A percentile compares a stretch with the other conserved stretches of the same genome.
These are phyloP conservation scores for Platorchestia sp. DNA, from an alignment of 1,140 invertebrate species.

Conservation along the genomic window DNA sequence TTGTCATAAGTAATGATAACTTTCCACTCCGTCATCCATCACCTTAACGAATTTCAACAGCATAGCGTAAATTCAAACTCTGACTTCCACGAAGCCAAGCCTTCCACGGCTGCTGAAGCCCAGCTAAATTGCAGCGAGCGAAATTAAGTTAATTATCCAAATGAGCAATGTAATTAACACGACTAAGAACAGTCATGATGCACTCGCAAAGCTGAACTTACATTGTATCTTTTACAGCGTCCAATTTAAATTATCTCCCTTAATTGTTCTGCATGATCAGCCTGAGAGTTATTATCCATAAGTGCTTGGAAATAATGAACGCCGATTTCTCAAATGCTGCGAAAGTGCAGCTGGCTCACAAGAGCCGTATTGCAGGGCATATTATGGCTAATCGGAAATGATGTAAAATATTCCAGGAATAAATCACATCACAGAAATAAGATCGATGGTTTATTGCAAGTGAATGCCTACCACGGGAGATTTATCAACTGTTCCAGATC, in stretches of 20 bases:
- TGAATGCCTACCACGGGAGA: too few relatives aligned
- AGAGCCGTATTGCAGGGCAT: too few relatives aligned
- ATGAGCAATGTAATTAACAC: slow-evolving; percentile 16
- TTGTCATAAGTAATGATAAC: neutral
- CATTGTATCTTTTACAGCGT: neutral
- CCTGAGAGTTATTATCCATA: neutral
- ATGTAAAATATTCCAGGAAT: too few relatives aligned
- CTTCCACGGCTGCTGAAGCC: neutral
- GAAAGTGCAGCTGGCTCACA: too few relatives aligned
- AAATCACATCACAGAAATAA: too few relatives aligned
- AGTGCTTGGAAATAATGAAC: neutral
- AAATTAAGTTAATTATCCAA: slow-evolving; percentile 4
- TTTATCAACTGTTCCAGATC: too few relatives aligned
- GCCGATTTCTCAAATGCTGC: too few relatives aligned
- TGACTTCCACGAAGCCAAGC: neutral
- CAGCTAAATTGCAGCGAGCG: neutral
- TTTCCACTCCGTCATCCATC: neutral
- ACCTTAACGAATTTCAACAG: neutral
- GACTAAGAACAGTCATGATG: neutral
- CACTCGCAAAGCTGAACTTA: neutral
- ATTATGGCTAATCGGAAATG: too few relatives aligned
- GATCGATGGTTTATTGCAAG: too few relatives aligned
- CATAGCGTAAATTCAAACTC: neutral
- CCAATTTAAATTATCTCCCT: neutral
- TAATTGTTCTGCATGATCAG: neutral